Evolutionary conservation across 2,888 invertebrate species (phyloP).

Genomic region (Sphaerophoria rueppellii): DNA sequence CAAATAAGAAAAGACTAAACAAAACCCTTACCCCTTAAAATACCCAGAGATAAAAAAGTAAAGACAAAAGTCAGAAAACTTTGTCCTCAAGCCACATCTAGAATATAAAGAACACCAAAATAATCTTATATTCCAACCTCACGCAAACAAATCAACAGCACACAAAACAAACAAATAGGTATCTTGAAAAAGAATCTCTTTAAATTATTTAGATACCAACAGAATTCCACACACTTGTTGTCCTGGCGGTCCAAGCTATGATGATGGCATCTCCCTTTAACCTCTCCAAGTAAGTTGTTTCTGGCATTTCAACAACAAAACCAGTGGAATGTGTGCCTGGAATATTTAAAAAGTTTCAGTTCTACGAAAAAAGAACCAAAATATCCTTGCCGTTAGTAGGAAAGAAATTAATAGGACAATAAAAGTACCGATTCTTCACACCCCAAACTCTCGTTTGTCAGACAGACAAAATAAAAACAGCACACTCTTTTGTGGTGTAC

Average conservation of each 20-base stretch:
- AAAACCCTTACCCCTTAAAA: neutral
- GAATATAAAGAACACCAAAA: neutral
- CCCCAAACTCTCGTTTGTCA: neutral
- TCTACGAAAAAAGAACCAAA: neutral
- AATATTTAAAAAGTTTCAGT: slow-evolving; percentile 11
- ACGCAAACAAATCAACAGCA: neutral
- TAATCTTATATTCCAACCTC: neutral
- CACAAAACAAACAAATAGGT: neutral
- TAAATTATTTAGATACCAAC: slow-evolving; percentile 13
- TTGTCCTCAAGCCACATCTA: slow-evolving; percentile 10
- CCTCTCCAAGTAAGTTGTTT: neutral
- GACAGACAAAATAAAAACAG: slow-evolving; percentile 8
- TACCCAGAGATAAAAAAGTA: neutral
- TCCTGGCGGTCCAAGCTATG: neutral
- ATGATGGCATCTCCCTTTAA: neutral
- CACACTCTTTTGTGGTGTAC: slow-evolving; percentile 23
- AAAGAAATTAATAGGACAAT: slow-evolving; percentile 37
- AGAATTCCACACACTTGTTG: slow-evolving; percentile 11
- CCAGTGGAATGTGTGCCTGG: slow-evolving; percentile 20
- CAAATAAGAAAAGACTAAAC: neutral
- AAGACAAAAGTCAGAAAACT: slow-evolving; percentile 12
- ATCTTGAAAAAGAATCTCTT: neutral
- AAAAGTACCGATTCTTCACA: neutral
- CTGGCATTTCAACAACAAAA: neutral
- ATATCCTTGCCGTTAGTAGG: neutral